Base-by-base conservation (phyloP, 2,888 invertebrate species). In the Pheosia gnoma region DNA sequence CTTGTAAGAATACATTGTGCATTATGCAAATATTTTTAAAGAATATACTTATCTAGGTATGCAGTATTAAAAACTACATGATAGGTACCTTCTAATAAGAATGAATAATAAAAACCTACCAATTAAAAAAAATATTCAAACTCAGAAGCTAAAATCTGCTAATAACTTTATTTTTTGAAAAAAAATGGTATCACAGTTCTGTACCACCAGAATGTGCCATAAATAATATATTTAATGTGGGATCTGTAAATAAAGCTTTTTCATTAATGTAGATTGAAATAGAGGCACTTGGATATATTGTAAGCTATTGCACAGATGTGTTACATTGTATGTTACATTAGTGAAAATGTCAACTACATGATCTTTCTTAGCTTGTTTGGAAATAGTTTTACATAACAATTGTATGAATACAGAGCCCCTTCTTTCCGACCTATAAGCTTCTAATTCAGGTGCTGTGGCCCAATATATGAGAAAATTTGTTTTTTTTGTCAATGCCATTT, bases 401-500 rank as follows among this genome's bases (percentile, higher is more conserved):
- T 91, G 90, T 63, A 94, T 91, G 61, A 94, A 94, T 68, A 93
- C 77, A 9, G 93, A 89, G 0, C 94, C 94, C 57, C 72, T 75
- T 53, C 78, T 67, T 59, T 83, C 84, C 74, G 83, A 75, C 73
- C 93, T 87, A 59, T 78, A 92, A 4, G 93, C 90, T 74, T 90
- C 89, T 77, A 87, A 85, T 71, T 89, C 88, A 6, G 92, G 90
- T 57, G 91, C 88, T 36, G 93, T 93, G 0, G 93, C 93, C 88
- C 90, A 92, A 67, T 85, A 93, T 11, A 91, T 82, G 5, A 93
- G 79, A 53, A 90, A 89, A 71, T 93, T 88, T 0, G 85, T 80
- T 70, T 90, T 92, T 58, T 81, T 81, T 43, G 47, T 47, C 1
- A 47, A n/a, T 4, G n/a, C n/a, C n/a, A 3, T 5, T n/a, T n/a